These are phyloP conservation scores for Drosophila anceps DNA, from an alignment of 2,888 invertebrate species.

Conservation along the genomic window DNA sequence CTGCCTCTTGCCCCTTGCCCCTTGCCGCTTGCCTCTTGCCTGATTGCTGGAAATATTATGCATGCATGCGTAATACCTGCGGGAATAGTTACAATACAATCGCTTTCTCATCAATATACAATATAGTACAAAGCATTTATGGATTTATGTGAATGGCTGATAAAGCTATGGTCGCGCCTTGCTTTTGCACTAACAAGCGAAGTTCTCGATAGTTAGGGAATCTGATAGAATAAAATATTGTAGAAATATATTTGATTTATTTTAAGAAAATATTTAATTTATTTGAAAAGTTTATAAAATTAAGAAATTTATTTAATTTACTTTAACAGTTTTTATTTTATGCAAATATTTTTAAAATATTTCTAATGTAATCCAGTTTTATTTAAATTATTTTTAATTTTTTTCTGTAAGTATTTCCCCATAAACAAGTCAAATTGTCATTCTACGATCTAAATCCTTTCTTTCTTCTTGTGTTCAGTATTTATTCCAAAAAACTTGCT, in stretches of 20 bases:
- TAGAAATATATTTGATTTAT: not conserved
- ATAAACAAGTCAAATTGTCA: slow-evolving; percentile 18
- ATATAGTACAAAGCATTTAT: slow-evolving; percentile 7
- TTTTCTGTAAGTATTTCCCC: not conserved
- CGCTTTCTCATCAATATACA: slow-evolving; percentile 5
- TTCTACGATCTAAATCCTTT: slow-evolving; percentile 20
- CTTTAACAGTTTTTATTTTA: not conserved
- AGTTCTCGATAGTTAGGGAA: not conserved
- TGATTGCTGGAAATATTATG: slow-evolving; percentile 15
- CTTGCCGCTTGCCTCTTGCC: not conserved
- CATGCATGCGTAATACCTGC: slow-evolving; percentile 10
- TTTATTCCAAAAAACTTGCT: slow-evolving; percentile 5
- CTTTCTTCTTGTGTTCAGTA: not conserved
- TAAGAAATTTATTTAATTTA: too few relatives aligned
- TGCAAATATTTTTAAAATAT: not conserved
- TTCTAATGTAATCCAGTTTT: not conserved
- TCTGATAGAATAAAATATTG: too few relatives aligned
- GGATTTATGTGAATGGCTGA: slow-evolving; percentile 4
- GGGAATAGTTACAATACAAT: slow-evolving; percentile 10
- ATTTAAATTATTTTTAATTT: not conserved
- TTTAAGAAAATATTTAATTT: not conserved
- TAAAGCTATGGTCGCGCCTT: not conserved
- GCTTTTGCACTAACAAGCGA: slow-evolving; percentile 6
- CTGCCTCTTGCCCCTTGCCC: not conserved
- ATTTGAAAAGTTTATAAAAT: too few relatives aligned